Base-by-base conservation (phyloP, 2,797 vertebrate genomes). In the Propithecus perrieri region DNA sequence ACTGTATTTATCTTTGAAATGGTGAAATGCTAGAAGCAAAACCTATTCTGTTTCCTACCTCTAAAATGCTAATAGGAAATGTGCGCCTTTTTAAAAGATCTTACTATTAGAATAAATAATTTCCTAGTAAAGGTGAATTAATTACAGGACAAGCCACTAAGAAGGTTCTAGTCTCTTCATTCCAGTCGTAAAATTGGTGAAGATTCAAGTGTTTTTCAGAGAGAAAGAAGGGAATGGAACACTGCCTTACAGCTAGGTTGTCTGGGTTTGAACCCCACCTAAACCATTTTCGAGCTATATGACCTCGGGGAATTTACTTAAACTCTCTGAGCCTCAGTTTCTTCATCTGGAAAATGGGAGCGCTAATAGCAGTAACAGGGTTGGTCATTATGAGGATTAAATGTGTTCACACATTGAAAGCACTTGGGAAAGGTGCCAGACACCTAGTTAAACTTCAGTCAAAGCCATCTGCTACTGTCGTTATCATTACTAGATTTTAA, bases 1-100 rank as follows among this genome's bases (percentile, higher is more conserved):
- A 89, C 53, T 92, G 50, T 75, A 84, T 83, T 95, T 91, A 28
- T 85, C 85, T 94, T 94, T 81, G 84, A 97, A 94, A 92, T 86
- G 92, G 4, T 91, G 20, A 95, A 91, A 89, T 85, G 28, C 59
- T 86, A 85, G 38, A 94, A 91, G 69, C 33, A 92, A 95, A 96
- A 95, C 20, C 22, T 97, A 90, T 59, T 95, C 43, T 84, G 9
- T 93, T 87, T 90, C n/a, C 85, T 48, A 26, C 30, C n/a, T 94
- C n/a, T 87, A 93, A 92, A 96, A 94, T 71, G 35, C 71, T 96
- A 80, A 96, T 38, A 93, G 28, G 26, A 93, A 96, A 65, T 48
- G 6, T 26, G 35, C 38, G 22, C 22, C 46, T 80, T 94, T 96
- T 94, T 86, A 69, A 91, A 88, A 46, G 48, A 95, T 89, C n/a